These are phyloP conservation scores for Pandemis heparana DNA, from an alignment of 2,888 invertebrate species.

Conservation along the genomic window DNA sequence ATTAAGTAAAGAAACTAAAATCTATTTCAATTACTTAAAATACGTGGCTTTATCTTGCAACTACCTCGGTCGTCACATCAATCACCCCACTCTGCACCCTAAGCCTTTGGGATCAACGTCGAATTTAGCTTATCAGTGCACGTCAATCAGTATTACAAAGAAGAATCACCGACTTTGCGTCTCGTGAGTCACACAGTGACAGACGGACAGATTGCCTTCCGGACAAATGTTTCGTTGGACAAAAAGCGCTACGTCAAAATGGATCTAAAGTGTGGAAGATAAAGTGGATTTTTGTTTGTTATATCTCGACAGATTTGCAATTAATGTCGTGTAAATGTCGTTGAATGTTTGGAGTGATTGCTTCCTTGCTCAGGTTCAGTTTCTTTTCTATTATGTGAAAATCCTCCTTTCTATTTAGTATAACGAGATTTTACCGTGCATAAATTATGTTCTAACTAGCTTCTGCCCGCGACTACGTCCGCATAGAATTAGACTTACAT, in stretches of 20 bases:
- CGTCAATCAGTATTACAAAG: constrained; percentile 76
- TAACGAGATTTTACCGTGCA: not conserved
- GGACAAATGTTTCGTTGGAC: constrained; percentile 67
- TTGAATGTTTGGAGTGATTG: constrained; percentile 31
- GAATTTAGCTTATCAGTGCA: constrained; percentile 71
- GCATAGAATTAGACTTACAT: too few relatives aligned
- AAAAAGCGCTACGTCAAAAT: constrained; percentile 46
- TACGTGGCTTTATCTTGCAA: constrained; percentile 29
- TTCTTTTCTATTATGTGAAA: not conserved
- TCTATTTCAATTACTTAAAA: constrained; percentile 37
- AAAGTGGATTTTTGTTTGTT: constrained; percentile 50
- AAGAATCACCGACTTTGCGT: constrained; percentile 71
- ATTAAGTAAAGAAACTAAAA: constrained; percentile 24
- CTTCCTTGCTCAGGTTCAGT: constrained; percentile 23
- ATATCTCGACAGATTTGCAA: constrained; percentile 14
- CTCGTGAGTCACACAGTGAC: constrained; percentile 65
- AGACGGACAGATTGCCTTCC: constrained; percentile 75
- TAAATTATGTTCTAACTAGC: not conserved
- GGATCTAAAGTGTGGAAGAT: constrained; percentile 52
- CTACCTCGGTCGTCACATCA: constrained; percentile 52
- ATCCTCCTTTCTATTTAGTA: not conserved
- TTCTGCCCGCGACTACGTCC: too few relatives aligned
- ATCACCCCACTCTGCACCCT: constrained; percentile 66
- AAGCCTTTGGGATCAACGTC: constrained; percentile 65
- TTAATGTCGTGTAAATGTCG: constrained; percentile 38